These are phyloP conservation scores for Clanis bilineata DNA, from an alignment of 2,888 invertebrate genomes.

Conservation along the genomic window DNA sequence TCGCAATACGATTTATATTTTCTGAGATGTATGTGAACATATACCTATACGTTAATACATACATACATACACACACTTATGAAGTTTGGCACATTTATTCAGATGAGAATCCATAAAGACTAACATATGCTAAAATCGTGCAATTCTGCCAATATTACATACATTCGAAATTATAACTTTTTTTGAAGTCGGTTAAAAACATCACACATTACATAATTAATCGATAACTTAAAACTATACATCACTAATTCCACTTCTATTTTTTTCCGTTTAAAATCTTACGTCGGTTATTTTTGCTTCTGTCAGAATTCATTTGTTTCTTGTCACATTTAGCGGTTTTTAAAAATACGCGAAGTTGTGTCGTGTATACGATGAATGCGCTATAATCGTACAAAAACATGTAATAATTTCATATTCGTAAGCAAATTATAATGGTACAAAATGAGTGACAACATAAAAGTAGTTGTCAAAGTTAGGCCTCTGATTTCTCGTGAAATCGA, in stretches of 20 bases:
- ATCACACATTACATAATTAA: not conserved
- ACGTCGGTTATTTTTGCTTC: constrained; percentile 58
- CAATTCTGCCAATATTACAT: no score
- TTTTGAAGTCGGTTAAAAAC: no score
- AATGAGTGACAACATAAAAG: constrained; percentile 87
- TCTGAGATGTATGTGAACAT: no score
- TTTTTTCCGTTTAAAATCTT: constrained; percentile 53
- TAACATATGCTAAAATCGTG: no score
- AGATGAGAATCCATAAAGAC: no score
- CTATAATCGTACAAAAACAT: constrained; percentile 20
- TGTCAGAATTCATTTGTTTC: constrained; percentile 25
- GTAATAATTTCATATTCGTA: constrained; percentile 29
- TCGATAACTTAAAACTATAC: not conserved
- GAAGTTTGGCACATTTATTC: no score
- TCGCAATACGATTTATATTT: no score
- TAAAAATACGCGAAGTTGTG: not conserved
- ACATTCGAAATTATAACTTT: no score
- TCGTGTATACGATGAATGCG: not conserved
- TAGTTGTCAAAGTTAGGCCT: constrained; percentile 88
- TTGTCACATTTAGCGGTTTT: constrained; percentile 19
- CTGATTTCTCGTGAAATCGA: constrained; percentile 85
- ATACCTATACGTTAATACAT: no score
- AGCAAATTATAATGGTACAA: constrained; percentile 39
- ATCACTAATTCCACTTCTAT: constrained; percentile 21
- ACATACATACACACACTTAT: no score